These are phyloP conservation scores for Mesochorus sp. DNA, from an alignment of 2,888 invertebrate species.

Conservation along the genomic window DNA sequence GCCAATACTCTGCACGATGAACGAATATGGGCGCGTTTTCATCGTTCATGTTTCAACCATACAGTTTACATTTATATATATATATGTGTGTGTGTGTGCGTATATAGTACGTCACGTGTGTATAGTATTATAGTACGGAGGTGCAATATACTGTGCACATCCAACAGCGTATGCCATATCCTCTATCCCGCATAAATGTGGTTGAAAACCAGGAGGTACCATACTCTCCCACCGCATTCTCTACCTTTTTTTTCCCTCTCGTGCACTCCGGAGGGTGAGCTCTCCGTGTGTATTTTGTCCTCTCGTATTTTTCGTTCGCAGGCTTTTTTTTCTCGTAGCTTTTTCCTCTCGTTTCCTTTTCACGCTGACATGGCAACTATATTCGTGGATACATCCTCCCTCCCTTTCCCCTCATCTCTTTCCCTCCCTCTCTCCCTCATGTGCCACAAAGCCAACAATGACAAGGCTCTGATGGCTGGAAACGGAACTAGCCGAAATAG, in stretches of 20 bases:
- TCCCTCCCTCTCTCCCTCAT: no score
- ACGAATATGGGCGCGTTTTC: constrained; percentile 50
- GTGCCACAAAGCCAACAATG: no score
- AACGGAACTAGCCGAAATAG: no score
- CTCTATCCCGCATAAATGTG: constrained; percentile 53
- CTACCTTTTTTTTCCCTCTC: constrained; percentile 8
- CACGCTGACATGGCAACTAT: constrained; percentile 17
- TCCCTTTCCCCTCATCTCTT: no score
- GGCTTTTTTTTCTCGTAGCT: constrained; percentile 17
- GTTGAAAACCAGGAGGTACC: constrained; percentile 55
- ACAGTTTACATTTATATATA: background rate
- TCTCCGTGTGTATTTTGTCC: constrained; percentile 43
- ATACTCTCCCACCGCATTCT: constrained; percentile 7
- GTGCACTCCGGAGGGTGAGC: constrained; percentile 22
- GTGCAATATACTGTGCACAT: constrained; percentile 10
- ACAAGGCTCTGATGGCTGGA: background rate
- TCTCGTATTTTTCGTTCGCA: constrained; percentile 53
- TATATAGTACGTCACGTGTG: constrained; percentile 34
- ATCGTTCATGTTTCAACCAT: constrained; percentile 51
- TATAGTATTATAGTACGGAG: constrained; percentile 26
- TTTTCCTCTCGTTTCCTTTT: constrained; percentile 19
- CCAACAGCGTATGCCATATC: constrained; percentile 19
- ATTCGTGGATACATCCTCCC: no score
- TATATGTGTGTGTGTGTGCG: background rate
- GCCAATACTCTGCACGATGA: constrained; percentile 36